Base-by-base conservation (phyloP, 2,888 invertebrate species). In the Apotomis betuletana region DNA sequence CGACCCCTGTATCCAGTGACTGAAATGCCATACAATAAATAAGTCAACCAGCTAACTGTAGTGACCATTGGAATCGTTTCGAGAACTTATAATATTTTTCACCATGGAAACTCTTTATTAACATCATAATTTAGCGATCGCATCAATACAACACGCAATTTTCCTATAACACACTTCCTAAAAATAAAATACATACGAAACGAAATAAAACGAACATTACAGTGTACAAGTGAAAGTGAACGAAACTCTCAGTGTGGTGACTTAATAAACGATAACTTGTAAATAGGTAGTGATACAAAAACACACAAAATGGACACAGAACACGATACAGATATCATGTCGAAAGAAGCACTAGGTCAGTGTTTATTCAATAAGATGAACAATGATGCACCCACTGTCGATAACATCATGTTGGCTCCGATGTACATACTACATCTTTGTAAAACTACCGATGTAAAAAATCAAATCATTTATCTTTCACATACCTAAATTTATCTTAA, bases 311-410 rank as follows among this genome's bases (percentile, higher is more conserved):
- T 90, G 90, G 85, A 85, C 76, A 85, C 82, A 75, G 85, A 85
- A 88, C 87, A 87, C 83, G 77, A 85, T 78, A 88, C 86, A 85
- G 87, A 88, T 81, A 87, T 87, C 80, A 85, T 92, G 89, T 87
- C 86, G 74, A 80, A 84, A 77, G 92, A 91, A 79, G 91, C 91
- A 73, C 87, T 92, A 92, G 92, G 92, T 92, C 89, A 91, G 92
- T 92, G 83, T 72, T 69, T 52, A 68, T n/a, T 65, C 58, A 65
- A 63, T 59, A 68, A 69, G 77, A 77, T 75, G 77, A 77, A 80
- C 79, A 80, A 78, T 80, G 77, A 80, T 77, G 67, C 62, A 71
- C 49, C 69, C 59, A 52, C 44, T 64, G 38, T 61, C 61, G 38
- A 57, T 67, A 71, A 63, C 72, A 59, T 49, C 72, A 73, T 62